Evolutionary conservation across 2,113 vertebrate species (phyloP), one percentile per base, ranked within the genome.

Genomic region (Sinocyclocheilus anophthalmus): DNA sequence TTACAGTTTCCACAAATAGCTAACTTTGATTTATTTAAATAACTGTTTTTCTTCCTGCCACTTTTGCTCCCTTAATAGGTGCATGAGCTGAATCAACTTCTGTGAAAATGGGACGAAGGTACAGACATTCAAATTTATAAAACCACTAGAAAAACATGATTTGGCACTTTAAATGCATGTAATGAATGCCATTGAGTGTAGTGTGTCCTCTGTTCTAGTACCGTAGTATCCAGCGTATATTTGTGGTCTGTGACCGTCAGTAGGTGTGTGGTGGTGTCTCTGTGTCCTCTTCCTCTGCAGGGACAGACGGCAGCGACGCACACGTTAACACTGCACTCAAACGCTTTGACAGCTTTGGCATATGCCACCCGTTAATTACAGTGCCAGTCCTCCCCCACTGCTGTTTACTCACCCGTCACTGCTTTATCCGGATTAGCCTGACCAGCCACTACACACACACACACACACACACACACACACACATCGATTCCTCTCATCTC

Each of bases 301-400:
- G 93, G 94, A 93, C 95, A 95, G 93, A 94, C 95, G 94, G 96
- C 94, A 75, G 79, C 20, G 50, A 95, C 92, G 91, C 42, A 92
- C 93, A 93, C 94, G 92, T 96, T 96, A 95, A 94, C 94, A 93
- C 94, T 93, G 94, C 94, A 93, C 90, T 91, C 94, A 95, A 95
- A 95, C 93, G 94, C 92, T 93, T 94, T 94, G 92, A 95, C 93
- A 94, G 91, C 91, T 91, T 89, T 92, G 92, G 91, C 95, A 96
- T 96, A 96, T 96, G 95, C 94, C 95, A 94, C 91, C 91, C 92
- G 93, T 94, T 96, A 96, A 96, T 96, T 96, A 94, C 94, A 92
- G 92, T 93, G 93, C 93, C 95, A 91, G 92, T 94, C 94, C 93
- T 91, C 92, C 93, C 91, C 42, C 86, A 93, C 93, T 92, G 93